These are phyloP conservation scores for Solenopsis invicta DNA, from an alignment of 1,140 invertebrate species.

Conservation along the genomic window DNA sequence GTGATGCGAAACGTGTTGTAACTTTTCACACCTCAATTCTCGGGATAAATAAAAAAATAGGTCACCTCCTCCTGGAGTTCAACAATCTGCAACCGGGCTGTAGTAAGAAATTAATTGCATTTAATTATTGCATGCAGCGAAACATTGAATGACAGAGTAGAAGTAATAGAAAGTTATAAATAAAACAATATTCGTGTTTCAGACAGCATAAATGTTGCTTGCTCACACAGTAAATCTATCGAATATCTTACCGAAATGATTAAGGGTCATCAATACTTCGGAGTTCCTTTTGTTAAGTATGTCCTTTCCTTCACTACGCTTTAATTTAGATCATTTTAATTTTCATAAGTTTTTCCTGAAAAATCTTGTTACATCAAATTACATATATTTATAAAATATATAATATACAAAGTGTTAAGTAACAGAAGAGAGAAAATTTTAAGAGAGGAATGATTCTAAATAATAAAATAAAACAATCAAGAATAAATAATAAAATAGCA, in stretches of 20 bases:
- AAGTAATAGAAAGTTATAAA: background rate
- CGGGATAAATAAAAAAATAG: background rate
- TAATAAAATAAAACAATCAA: background rate
- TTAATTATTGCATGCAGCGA: background rate
- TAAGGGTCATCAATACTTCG: background rate
- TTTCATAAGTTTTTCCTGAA: background rate
- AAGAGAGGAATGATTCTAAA: background rate
- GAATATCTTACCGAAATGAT: background rate
- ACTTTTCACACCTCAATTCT: constrained; percentile 25
- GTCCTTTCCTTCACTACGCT: background rate
- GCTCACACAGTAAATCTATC: constrained; percentile 30
- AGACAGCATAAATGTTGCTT: background rate
- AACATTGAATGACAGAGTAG: background rate
- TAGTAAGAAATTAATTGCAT: constrained; percentile 22
- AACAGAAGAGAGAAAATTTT: too few relatives aligned
- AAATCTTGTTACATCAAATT: background rate
- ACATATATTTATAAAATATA: background rate
- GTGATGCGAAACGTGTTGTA: constrained; percentile 21
- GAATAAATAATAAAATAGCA: too few relatives aligned
- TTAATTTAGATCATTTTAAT: background rate
- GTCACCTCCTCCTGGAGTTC: constrained; percentile 5
- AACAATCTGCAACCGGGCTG: constrained; percentile 43
- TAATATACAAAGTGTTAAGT: background rate
- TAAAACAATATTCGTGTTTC: background rate
- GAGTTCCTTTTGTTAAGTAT: background rate